A percentile compares a stretch with the other conserved stretches of the same genome.
These are phyloP conservation scores for Bombus turneri DNA, from an alignment of 1,140 invertebrate species.

Conservation along the genomic window DNA sequence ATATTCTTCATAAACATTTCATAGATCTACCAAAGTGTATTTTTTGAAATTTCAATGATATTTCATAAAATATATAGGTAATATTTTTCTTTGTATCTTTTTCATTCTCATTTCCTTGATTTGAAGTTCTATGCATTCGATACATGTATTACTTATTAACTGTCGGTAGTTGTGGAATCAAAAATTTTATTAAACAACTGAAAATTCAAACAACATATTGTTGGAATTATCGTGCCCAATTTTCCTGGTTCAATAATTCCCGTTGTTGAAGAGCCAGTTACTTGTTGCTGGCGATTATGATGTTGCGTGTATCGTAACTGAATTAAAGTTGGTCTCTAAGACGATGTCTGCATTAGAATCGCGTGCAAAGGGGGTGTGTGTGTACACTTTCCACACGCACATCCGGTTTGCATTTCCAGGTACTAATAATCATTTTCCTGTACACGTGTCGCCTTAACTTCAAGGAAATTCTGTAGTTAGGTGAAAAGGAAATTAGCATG, in stretches of 20 bases:
- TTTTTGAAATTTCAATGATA: no score
- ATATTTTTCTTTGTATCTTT: no score
- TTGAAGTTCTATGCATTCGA: not conserved
- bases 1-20: no score
- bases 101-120: no score
- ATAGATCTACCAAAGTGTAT: no score
- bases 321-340: conserved; percentile 51
- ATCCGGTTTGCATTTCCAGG: conserved; percentile 69
- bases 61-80: no score
- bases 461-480: conserved; percentile 49
- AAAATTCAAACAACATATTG: not conserved
- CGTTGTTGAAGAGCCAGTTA: not conserved
- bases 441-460: conserved; percentile 58
- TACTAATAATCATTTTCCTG: conserved; percentile 71
- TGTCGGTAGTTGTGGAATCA: not conserved
- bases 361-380: conserved; percentile 51
- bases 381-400: conserved; percentile 68
- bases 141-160: not conserved
- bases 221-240: not conserved
- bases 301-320: conserved; percentile 53
- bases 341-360: conserved; percentile 60
- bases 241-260: not conserved
- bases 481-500: conserved; percentile 35
- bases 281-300: conserved; percentile 41
- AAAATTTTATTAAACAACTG: not conserved